Evolutionary conservation across 2,797 vertebrate genomes (phyloP).

Genomic region (Garrulus glandarius): DNA sequence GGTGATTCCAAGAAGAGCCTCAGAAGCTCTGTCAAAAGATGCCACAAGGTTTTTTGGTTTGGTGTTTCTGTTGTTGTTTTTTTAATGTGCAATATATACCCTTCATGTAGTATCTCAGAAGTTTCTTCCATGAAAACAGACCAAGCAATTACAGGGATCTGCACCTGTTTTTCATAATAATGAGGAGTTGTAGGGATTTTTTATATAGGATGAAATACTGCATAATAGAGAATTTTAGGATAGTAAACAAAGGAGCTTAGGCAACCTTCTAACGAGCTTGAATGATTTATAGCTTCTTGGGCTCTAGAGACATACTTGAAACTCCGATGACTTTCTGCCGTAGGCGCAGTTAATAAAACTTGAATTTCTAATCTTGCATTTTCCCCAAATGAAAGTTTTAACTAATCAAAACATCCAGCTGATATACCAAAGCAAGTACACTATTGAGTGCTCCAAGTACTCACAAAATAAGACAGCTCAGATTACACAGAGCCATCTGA

Average conservation of each 20-base stretch:
- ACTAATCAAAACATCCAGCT: slow-evolving; percentile 17
- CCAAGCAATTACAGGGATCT: background rate
- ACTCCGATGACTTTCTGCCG: background rate
- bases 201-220: background rate
- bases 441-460: background rate
- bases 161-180: background rate
- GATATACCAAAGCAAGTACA: background rate
- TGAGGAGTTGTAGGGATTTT: background rate
- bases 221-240: background rate
- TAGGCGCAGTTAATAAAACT: slow-evolving; percentile 45
- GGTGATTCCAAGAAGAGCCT: background rate
- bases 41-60: background rate
- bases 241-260: slow-evolving; percentile 35
- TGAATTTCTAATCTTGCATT: slow-evolving; percentile 26
- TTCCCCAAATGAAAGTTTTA: slow-evolving; percentile 23
- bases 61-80: background rate
- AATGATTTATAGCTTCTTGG: slow-evolving; percentile 30
- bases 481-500: background rate
- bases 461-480: background rate
- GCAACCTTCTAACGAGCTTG: slow-evolving; percentile 3
- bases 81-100: background rate
- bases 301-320: slow-evolving; percentile 22
- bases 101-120: background rate
- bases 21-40: background rate
- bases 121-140: background rate